A percentile compares a stretch with the other conserved stretches of the same genome.
Evolutionary conservation across 2,797 vertebrate species (phyloP).

Genomic region (Rhabdomys pumilio): DNA sequence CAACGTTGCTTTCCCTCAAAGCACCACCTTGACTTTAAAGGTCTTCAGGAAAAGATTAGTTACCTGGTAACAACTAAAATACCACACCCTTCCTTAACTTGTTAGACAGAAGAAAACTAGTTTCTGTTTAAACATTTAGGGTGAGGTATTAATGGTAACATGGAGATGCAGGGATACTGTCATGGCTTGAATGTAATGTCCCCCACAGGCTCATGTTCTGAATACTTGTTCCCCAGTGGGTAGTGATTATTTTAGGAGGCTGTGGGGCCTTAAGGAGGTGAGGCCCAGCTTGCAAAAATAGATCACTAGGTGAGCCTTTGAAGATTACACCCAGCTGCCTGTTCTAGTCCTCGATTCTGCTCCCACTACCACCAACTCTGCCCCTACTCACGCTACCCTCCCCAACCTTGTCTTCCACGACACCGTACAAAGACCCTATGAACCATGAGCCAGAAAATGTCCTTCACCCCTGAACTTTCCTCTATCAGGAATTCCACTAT

Average conservation of each 20-base stretch:
- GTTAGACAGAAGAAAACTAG: not conserved
- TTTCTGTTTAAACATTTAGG: slow-evolving; percentile 35
- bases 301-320: not conserved
- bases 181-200: not conserved
- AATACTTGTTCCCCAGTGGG: not conserved
- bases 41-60: not conserved
- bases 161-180: not conserved
- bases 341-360: not conserved
- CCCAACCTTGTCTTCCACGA: not conserved
- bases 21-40: not conserved
- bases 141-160: not conserved
- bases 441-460: not conserved
- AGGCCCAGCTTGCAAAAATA: not conserved
- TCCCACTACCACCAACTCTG: not conserved
- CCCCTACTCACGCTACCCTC: fast-evolving
- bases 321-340: not conserved
- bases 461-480: not conserved
- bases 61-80: slow-evolving; percentile 46
- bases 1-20: not conserved
- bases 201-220: not conserved
- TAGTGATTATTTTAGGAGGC: not conserved
- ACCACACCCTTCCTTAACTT: slow-evolving; percentile 24
- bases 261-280: not conserved
- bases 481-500: not conserved
- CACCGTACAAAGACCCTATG: not conserved